A percentile compares a stretch with the other conserved stretches of the same genome.
Evolutionary conservation across 2,797 vertebrate genomes (phyloP).

Genomic region (Phrynocephalus forsythii): DNA sequence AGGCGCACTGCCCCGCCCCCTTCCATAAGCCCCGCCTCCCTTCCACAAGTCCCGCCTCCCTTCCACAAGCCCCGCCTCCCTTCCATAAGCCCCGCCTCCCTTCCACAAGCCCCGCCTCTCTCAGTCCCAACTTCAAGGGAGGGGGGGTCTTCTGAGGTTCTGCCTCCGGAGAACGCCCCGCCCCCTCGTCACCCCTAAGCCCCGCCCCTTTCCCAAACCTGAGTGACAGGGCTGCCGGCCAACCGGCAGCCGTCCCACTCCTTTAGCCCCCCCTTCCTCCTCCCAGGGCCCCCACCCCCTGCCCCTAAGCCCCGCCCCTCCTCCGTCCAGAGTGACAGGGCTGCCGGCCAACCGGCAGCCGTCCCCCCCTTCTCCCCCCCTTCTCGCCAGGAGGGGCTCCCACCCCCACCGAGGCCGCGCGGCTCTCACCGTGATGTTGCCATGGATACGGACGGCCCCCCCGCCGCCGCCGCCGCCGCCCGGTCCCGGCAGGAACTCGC

Average conservation of each 20-base stretch:
- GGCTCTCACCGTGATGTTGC: conserved; percentile 93
- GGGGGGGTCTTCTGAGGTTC: background rate
- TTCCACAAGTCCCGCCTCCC: background rate
- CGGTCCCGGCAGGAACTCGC: conserved; percentile 93
- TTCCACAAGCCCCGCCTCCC: background rate
- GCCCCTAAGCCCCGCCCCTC: background rate
- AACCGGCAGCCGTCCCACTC: background rate
- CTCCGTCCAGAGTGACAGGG: background rate
- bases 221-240: background rate
- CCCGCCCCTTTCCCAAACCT: background rate
- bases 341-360: background rate
- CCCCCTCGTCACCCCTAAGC: accelerated
- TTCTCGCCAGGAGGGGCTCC: background rate
- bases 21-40: background rate
- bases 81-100: background rate
- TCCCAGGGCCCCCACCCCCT: background rate
- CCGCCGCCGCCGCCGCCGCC: conserved; percentile 75
- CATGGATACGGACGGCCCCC: conserved; percentile 92
- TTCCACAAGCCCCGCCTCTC: background rate
- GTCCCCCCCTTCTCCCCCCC: background rate
- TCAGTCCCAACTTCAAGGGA: too few relatives aligned
- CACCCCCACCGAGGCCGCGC: conserved; percentile 4
- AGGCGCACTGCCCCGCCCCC: background rate
- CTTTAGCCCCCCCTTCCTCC: accelerated
- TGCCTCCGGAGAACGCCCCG: background rate